Evolutionary conservation across 2,888 invertebrate species (phyloP).

Genomic region (Gastracanthus pulcherrimus): DNA sequence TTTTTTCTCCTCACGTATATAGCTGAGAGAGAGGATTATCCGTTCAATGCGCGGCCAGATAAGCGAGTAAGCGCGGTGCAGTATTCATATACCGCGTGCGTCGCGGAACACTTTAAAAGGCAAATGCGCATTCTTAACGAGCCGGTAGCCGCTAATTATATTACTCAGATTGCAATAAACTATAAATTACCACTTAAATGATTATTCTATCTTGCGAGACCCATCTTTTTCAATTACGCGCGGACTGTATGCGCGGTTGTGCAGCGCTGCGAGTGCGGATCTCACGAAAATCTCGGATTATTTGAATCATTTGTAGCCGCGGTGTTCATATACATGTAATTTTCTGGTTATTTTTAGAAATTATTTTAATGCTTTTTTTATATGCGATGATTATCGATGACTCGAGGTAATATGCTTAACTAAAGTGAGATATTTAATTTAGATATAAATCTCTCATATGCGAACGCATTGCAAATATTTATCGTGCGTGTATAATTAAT

Average conservation of each 20-base stretch:
- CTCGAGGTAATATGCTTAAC: background rate
- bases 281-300: background rate
- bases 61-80: background rate
- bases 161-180: slow-evolving; percentile 30
- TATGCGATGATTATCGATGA: background rate
- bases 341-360: no score
- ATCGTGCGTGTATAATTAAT: slow-evolving; percentile 7
- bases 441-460: slow-evolving; percentile 11
- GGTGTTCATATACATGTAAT: no score
- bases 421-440: slow-evolving; percentile 6
- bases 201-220: slow-evolving; percentile 27
- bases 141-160: slow-evolving; percentile 25
- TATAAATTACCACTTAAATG: slow-evolving; percentile 44
- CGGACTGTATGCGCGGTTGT: no score
- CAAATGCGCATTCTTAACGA: slow-evolving; percentile 18
- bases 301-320: background rate
- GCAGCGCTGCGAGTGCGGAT: no score
- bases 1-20: background rate
- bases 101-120: slow-evolving; percentile 16
- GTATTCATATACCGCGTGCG: background rate
- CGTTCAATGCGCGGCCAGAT: background rate
- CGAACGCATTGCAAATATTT: slow-evolving; percentile 5
- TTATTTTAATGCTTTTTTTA: no score
- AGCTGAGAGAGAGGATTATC: background rate
- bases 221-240: slow-evolving; percentile 18